A percentile compares a stretch with the other conserved stretches of the same genome.
These are phyloP conservation scores for Octodon degus DNA, from an alignment of 2,113 vertebrate species.

Conservation along the genomic window DNA sequence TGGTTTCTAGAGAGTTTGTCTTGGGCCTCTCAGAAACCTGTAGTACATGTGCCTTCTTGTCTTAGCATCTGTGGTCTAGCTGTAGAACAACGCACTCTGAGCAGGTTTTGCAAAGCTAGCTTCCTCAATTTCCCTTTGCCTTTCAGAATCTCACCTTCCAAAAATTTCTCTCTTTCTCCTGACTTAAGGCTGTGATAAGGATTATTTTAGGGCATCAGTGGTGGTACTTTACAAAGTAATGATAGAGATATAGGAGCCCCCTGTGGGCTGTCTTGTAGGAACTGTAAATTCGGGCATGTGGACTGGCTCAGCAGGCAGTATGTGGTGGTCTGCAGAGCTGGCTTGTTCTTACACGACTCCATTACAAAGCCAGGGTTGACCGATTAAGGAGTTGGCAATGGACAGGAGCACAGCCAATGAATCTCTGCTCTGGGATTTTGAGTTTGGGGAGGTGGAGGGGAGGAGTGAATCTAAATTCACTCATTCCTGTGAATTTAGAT, in stretches of 20 bases:
- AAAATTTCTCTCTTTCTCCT: neutral
- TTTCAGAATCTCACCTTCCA: neutral
- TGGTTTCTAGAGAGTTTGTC: neutral
- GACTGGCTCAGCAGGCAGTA: too few relatives aligned
- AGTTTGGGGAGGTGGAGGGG: neutral
- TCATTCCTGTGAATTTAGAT: neutral
- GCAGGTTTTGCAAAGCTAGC: neutral
- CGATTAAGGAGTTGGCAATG: neutral
- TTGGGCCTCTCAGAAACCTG: neutral
- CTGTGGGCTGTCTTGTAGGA: neutral
- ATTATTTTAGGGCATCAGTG: neutral
- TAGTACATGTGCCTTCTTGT: neutral
- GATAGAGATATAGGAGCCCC: neutral
- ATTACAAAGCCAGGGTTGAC: neutral
- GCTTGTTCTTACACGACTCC: fast-evolving
- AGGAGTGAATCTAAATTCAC: neutral
- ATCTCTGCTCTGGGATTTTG: neutral
- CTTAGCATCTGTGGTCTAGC: neutral
- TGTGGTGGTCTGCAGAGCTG: neutral
- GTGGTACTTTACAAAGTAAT: neutral
- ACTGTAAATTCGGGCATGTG: neutral
- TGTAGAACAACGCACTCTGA: neutral
- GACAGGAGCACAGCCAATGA: neutral
- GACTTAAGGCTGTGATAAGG: neutral
- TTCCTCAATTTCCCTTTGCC: neutral